Conservation (phyloP, 2,888 invertebrate species). For the Pedicia rivosa region DNA sequence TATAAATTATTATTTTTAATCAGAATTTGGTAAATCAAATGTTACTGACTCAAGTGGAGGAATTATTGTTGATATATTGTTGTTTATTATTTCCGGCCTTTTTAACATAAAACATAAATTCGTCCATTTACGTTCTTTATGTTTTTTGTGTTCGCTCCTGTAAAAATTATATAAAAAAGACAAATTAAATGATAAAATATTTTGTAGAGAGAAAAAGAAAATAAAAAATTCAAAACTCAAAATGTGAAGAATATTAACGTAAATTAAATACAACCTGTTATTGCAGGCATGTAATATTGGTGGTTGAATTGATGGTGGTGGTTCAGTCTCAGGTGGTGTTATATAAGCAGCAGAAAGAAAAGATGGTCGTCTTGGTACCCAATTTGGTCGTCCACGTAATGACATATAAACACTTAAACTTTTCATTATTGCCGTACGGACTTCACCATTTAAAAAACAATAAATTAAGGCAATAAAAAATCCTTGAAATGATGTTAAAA, state of each 20-base stretch:
- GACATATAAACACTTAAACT: constrained; percentile 32
- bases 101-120: constrained; percentile 8
- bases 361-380: constrained; percentile 27
- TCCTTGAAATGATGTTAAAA: constrained; percentile 72
- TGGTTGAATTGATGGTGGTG: no score
- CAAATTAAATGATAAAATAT: not conserved
- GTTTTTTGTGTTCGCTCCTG: constrained; percentile 1
- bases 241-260: not conserved
- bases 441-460: constrained; percentile 74
- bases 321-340: constrained; percentile 28
- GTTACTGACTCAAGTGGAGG: constrained; percentile 33
- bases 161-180: constrained; percentile 1
- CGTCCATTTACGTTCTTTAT: constrained; percentile 7
- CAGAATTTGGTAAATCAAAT: constrained; percentile 33
- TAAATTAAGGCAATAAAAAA: constrained; percentile 65
- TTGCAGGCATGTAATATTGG: no score
- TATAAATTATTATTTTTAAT: no score
- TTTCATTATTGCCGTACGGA: constrained; percentile 31
- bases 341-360: constrained; percentile 29
- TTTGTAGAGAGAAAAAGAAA: not conserved
- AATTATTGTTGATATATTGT: constrained; percentile 19
- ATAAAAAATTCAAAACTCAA: not conserved
- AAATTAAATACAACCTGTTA: constrained; percentile 1
- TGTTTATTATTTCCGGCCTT: not conserved
- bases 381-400: constrained; percentile 27